Base-by-base conservation (phyloP, 2,888 invertebrate species). In the Dolichopus griseipennis region DNA sequence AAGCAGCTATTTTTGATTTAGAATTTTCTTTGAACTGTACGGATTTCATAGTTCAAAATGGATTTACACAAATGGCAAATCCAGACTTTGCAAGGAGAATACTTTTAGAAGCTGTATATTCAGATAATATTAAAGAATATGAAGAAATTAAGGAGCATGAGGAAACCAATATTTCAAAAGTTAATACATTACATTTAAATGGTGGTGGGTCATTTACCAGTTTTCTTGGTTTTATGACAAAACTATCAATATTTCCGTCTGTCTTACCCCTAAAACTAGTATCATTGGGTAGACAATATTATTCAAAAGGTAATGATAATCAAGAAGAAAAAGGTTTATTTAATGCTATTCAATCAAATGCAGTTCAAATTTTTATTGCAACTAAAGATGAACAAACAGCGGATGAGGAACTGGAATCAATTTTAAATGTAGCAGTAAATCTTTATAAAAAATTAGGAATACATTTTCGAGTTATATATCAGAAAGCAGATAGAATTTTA, bases 31-130 rank as follows among this genome's bases (percentile, higher is more conserved):
- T 78, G 61, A 72, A 77, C 2, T 69, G 80, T 62, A 71, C 75
- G 0, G 77, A 81, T 1, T 76, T 81, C 67, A 75, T 86, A 8
- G 73, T 76, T 0, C 79, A 82, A 27, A 78, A 84, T 1, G 78
- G 84, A n/a, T 90, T 86, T 75, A 77, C 84, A 0, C 87, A 87
- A 75, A 87, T 90, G 74, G 87, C 89, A 0, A 92, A 91, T 78
- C 85, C 92, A 0, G 92, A 93, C 81, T 92, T 93, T 81, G 85
- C 86, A 7, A 87, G 90, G 68, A 90, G 90, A 76, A 81, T 90
- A 2, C 82, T 93, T 5, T 82, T 91, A 8, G 92, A 94, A 82
- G 92, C 75, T 1, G 90, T 65, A 86, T 88, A 86, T 63, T 82
- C 84, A 3, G 82, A 87, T 73, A 74, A 81, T 52, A 75, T 81